Base-by-base conservation (phyloP, 2,797 vertebrate species). In the Phaenicophaeus curvirostris region DNA sequence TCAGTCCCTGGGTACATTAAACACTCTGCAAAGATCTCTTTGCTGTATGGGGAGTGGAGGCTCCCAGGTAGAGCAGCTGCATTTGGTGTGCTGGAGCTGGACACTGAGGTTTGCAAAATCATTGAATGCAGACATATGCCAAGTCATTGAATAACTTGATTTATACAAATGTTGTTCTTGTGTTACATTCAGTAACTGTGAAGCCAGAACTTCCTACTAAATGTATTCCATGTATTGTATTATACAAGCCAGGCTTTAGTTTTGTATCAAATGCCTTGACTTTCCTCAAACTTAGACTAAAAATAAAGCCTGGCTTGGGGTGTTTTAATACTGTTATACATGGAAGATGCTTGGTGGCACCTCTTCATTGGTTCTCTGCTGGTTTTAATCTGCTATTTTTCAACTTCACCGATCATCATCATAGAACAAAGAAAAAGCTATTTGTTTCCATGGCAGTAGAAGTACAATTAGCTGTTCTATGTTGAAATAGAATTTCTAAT, bases 391-490 rank as follows among this genome's bases (percentile, higher is more conserved):
- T 19, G 54, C 61, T 66, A 42, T 68, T 78, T 71, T 88, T 82
- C 75, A 86, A 44, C 87, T 51, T 92, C 44, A 30, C 31, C n/a
- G 33, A 46, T 74, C 67, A 28, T 71, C 54, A 46, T 62, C 72
- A 71, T 23, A 19, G 84, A 59, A 13, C 50, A 65, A 85, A 96
- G 85, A 62, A 89, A 81, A 90, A 89, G 77, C 57, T 61, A 79
- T 76, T 94, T 95, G 96, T 96, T 97, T 94, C 96, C 96, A 93
- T 96, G 95, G 96, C 95, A 96, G 95, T 94, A 96, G 93, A 85
- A 90, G 85, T 95, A 95, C 95, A 97, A 97, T 97, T 97, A 97
- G 94, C 87, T 95, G 90, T 81, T 97, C 95, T 94, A 94, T 93
- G 94, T 96, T 97, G 97, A 97, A 97, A 95, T 57, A 79, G 92